Percentiles rank a stretch among this genome's conserved stretches.
phyloP scores from a whole-genome alignment of 2,797 vertebrate genomes.

The Acipenser transmontanus region DNA sequence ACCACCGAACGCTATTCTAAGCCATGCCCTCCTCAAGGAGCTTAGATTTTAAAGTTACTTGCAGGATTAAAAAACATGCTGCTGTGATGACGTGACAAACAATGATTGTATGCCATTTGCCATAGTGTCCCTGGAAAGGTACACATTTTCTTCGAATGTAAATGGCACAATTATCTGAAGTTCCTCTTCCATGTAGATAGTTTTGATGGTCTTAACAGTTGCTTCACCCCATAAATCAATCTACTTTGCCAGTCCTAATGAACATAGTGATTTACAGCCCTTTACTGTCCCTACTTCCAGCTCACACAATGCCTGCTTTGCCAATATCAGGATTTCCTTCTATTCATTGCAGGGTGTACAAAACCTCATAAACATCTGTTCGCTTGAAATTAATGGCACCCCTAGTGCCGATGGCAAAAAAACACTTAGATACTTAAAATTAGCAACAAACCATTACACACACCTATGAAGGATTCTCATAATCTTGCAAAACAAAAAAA shows the following conservation, averaged over 20 bases:
- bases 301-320: conserved; percentile 38
- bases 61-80: too few species aligned
- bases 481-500: too few species aligned
- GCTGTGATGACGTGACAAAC: conserved; percentile 4
- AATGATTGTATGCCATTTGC: conserved; percentile 14
- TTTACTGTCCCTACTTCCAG: conserved; percentile 50
- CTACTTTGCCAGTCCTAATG: conserved; percentile 56
- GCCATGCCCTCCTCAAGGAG: background rate
- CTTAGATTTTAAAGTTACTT: conserved; percentile 7
- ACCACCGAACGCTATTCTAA: too few species aligned
- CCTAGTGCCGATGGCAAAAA: conserved; percentile 9
- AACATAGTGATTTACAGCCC: conserved; percentile 62
- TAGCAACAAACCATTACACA: too few species aligned
- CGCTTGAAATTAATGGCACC: conserved; percentile 39
- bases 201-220: conserved; percentile 49
- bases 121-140: conserved; percentile 8
- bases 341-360: conserved; percentile 35
- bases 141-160: conserved; percentile 14
- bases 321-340: conserved; percentile 43
- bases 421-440: too few species aligned
- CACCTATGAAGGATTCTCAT: too few species aligned
- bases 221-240: conserved; percentile 61
- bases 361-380: conserved; percentile 49
- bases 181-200: conserved; percentile 30
- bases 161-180: conserved; percentile 17